Evolutionary conservation across 2,113 vertebrate genomes (phyloP).

Genomic region (Gnathonemus longibarbis): DNA sequence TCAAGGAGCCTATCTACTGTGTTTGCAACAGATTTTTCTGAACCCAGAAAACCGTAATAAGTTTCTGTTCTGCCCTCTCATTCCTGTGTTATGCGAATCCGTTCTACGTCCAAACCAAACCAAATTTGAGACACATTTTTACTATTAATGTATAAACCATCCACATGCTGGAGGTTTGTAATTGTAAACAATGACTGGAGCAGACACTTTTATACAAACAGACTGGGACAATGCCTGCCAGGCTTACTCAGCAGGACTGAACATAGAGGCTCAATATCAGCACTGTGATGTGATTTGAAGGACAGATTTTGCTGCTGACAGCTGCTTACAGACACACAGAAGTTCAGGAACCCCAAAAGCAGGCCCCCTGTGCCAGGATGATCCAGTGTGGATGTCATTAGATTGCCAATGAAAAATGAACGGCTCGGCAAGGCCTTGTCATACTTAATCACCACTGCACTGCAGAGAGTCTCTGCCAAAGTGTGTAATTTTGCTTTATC

Average conservation of each 20-base stretch:
- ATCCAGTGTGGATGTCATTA: neutral
- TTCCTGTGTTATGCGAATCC: neutral
- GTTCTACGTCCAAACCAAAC: neutral
- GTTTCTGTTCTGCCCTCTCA: neutral
- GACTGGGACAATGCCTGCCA: neutral
- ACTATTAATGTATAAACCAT: neutral
- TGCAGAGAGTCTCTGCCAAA: neutral
- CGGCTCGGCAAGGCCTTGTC: neutral
- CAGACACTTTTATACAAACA: neutral
- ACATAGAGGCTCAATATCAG: neutral
- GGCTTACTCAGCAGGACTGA: neutral
- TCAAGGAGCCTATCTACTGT: neutral
- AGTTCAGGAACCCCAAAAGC: neutral
- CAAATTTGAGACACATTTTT: neutral
- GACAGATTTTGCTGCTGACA: neutral
- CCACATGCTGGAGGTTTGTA: neutral
- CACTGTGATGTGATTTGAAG: neutral
- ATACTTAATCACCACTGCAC: neutral
- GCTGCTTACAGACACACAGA: neutral
- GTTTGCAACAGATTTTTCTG: neutral
- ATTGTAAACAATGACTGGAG: neutral
- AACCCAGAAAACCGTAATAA: neutral
- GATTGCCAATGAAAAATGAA: neutral
- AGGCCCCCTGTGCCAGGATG: neutral
- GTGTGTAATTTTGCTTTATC: conserved; percentile 17